Base-by-base conservation (phyloP, 2,888 invertebrate genomes). In the Invenusta paracnida region DNA sequence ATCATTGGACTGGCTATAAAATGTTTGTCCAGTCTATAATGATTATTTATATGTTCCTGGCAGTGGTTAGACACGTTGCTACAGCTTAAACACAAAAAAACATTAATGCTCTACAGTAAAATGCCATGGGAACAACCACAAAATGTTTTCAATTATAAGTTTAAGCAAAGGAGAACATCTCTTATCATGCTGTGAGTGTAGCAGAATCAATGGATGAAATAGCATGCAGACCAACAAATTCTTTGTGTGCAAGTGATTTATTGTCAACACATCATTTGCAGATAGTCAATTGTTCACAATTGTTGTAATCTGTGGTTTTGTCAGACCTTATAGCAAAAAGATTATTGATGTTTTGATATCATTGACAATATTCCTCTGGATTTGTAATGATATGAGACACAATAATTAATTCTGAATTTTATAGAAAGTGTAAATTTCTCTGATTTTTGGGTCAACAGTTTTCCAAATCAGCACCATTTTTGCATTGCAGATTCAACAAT, bases 391-490 rank as follows among this genome's bases (percentile, higher is more conserved):
- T 87, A 88, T 87, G n/a, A 88, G 85, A 23, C 87, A 83, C 5
- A 88, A 79, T 17, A 88, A 82, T 66, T 88, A 87, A 85, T 88
- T 88, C 81, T 89, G 88, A 5, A 88, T 88, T 11, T 88, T 87
- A 5, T 86, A 28, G 11, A 87, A 88, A 31, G 87, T 88, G 84
- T 86, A 89, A 66, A 86, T 88, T 27, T 29, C 87, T 83, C 27
- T n/a, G n/a, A 27, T 82, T 84, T 88, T 87, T 87, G 87, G 5
- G 87, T 81, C 48, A 88, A n/a, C 87, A 88, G 13, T 83, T 67
- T 0, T 81, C 11, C 29, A 88, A 30, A 23, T 81, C 67, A 29
- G 67, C 27, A 82, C 87, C 87, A 27, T 83, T 83, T 83, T 87
- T 73, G 11, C 86, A 83, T 27, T 84, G 86, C 1, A 87, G 28